Base-by-base conservation (phyloP, 2,888 invertebrate genomes). In the Drosophila nr. medialis region DNA sequence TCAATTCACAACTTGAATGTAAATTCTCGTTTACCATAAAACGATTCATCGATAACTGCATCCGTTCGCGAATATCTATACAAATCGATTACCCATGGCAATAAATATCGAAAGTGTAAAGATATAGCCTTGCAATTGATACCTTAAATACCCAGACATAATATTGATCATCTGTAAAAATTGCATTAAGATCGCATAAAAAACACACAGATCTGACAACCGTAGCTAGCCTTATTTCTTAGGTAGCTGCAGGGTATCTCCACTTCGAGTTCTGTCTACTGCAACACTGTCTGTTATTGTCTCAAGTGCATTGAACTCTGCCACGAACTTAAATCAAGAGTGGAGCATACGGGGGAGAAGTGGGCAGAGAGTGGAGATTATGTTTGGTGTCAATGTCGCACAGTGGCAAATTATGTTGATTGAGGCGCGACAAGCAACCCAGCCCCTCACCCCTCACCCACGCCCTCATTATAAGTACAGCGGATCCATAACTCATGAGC, bases 281-380 rank as follows among this genome's bases (percentile, higher is more conserved):
- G 45, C 38, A 38, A 18, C 8, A 18, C 18, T 38, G 29, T 10
- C 21, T 21, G 21, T 32, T 63, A 21, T 60, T 42, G 69, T 55
- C 29, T 56, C 51, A 65, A 88, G 86, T 80, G 82, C 89, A 83
- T 50, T 88, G 86, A 88, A 84, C 89, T 71, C 64, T 67, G 72
- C 21, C 68, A 49, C 61, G 40, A 24, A 42, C 24, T 4, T 13
- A 45, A 45, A 24, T 24, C 45, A 15, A 24, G 45, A 45, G 11
- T 38, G 40, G 66, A 42, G 60, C 62, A 45, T 54, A 21, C n/a
- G n/a, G 64, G 71, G 81, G 84, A 73, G 72, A 86, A 81, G 75
- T 75, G 64, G 48, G 15, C 24, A 60, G 29, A 56, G 40, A 59
- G 15, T 15, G 21, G 10, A 30, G 42, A 30, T 30, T 42, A 40